Conservation (phyloP, 2,113 vertebrate species). For the Formicarius rufipectus region DNA sequence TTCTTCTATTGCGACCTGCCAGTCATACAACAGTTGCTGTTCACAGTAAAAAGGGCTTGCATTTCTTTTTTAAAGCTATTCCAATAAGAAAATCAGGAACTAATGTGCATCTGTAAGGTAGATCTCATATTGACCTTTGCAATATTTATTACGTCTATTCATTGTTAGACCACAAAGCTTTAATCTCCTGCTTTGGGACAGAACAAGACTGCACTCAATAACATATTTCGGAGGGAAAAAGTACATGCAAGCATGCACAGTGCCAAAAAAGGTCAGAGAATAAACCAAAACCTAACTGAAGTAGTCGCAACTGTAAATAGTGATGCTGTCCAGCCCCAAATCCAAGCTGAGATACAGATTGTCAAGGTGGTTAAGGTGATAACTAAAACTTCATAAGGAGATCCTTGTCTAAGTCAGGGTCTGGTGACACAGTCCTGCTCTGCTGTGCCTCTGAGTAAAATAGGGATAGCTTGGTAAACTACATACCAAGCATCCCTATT, state of each 20-base stretch:
- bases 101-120: background rate
- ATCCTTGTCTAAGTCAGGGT: background rate
- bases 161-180: background rate
- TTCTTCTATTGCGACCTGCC: background rate
- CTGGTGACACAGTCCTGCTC: background rate
- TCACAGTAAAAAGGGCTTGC: background rate
- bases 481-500: background rate
- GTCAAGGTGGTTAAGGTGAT: background rate
- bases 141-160: background rate
- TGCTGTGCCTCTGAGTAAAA: background rate
- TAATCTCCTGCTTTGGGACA: background rate
- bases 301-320: background rate
- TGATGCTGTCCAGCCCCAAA: background rate
- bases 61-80: background rate
- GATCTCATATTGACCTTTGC: background rate
- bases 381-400: background rate
- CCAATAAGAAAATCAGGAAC: background rate
- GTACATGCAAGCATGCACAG: background rate
- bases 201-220: background rate
- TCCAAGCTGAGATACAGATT: background rate
- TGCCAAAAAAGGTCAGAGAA: background rate
- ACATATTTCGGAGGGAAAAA: background rate
- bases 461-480: background rate
- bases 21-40: background rate
- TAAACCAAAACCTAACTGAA: background rate